phyloP scores from a whole-genome alignment of 2,113 vertebrate species.

The Crotalus tigris region DNA sequence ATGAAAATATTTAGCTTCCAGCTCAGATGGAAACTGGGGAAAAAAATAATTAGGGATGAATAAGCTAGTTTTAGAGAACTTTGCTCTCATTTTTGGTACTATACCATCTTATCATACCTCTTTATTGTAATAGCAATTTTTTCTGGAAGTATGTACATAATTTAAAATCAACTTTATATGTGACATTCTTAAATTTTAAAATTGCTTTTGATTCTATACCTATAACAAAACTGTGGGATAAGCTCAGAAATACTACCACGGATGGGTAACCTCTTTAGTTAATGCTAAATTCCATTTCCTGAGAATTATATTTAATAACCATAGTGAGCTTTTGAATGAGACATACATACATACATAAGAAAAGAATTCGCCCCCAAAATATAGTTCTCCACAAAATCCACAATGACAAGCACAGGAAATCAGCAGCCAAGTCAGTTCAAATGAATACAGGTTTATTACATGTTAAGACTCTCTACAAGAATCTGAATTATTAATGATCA shows the following conservation, averaged over 20 bases:
- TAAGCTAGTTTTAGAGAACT: too few species aligned
- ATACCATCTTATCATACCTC: neutral
- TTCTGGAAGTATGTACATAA: neutral
- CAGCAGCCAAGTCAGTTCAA: neutral
- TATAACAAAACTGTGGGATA: neutral
- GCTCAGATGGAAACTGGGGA: too few species aligned
- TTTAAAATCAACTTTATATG: neutral
- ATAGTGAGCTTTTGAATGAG: neutral
- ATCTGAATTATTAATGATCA: neutral
- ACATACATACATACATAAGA: neutral
- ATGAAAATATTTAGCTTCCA: neutral
- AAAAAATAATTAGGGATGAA: too few species aligned
- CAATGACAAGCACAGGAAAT: neutral
- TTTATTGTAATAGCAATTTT: neutral
- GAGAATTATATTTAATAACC: neutral
- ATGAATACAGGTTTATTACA: neutral
- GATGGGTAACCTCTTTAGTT: neutral
- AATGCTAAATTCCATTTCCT: neutral
- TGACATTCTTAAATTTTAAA: neutral
- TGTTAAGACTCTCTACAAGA: neutral
- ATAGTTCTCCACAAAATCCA: neutral
- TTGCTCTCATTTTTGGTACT: too few species aligned
- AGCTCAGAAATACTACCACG: neutral
- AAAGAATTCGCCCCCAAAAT: neutral
- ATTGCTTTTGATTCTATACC: neutral